Evolutionary conservation across 2,797 vertebrate genomes (phyloP).

Genomic region (Pseudochirops corinnae): DNA sequence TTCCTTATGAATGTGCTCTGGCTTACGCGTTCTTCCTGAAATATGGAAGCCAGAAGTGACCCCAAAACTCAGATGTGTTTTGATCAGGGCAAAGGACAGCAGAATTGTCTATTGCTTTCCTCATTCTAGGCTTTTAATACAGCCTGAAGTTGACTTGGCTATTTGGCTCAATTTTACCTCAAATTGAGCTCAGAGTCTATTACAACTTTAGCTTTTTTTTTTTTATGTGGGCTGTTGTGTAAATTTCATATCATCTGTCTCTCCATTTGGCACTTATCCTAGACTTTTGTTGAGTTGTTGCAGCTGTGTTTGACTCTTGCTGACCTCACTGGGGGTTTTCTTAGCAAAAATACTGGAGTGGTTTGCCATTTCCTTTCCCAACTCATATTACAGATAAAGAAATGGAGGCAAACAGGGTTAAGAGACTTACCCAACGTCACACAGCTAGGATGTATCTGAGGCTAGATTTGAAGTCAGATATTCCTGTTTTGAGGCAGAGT

Average conservation of each 20-base stretch:
- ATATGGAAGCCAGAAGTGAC: neutral
- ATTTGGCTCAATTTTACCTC: neutral
- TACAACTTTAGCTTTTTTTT: neutral
- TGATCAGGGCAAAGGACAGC: neutral
- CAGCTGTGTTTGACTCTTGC: neutral
- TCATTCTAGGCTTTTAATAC: neutral
- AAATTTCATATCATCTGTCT: neutral
- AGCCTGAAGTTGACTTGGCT: neutral
- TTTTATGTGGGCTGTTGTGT: neutral
- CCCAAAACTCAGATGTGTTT: neutral
- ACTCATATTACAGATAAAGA: no score
- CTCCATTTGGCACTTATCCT: neutral
- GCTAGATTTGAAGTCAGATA: neutral
- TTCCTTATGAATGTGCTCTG: neutral
- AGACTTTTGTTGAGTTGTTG: neutral
- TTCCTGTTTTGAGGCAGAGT: neutral
- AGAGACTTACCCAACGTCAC: neutral
- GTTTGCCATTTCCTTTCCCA: no score
- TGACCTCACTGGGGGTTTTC: neutral
- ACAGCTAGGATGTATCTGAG: neutral
- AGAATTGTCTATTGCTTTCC: neutral
- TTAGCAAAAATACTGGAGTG: no score
- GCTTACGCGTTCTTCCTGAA: neutral
- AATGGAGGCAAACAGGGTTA: neutral
- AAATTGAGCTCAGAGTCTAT: neutral